These are phyloP conservation scores for Lathamus discolor DNA, from an alignment of 2,113 vertebrate species.

Conservation along the genomic window DNA sequence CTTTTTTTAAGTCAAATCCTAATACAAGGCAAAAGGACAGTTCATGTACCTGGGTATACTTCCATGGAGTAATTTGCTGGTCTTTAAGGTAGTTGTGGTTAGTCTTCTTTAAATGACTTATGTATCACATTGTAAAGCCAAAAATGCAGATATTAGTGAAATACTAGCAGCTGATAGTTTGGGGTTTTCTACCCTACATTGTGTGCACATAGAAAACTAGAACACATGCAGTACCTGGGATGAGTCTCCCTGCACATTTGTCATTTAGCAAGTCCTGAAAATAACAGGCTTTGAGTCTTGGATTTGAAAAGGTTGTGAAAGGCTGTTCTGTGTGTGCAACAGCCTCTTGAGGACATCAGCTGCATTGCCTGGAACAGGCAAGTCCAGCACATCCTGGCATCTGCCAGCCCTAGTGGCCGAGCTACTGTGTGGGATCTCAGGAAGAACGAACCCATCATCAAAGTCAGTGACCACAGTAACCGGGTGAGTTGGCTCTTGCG, in stretches of 20 bases:
- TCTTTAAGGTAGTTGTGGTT: not conserved
- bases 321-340: not conserved
- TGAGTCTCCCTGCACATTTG: not conserved
- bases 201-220: not conserved
- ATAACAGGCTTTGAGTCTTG: not conserved
- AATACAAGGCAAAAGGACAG: not conserved
- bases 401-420: slow-evolving; percentile 88
- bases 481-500: slow-evolving; percentile 65
- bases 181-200: not conserved
- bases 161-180: not conserved
- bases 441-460: slow-evolving; percentile 97
- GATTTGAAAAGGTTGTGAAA: not conserved
- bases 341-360: slow-evolving; percentile 94
- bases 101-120: not conserved
- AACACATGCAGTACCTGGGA: not conserved
- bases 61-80: not conserved
- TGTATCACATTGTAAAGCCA: not conserved
- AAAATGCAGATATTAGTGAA: not conserved
- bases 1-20: not conserved
- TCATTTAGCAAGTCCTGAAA: not conserved
- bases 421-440: slow-evolving; percentile 95
- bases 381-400: slow-evolving; percentile 82
- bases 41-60: not conserved
- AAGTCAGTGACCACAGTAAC: slow-evolving; percentile 98
- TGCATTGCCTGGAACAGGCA: slow-evolving; percentile 82